Conservation (phyloP, 64 coral and sea anemone genomes). For the Platygyra sinensis region DNA sequence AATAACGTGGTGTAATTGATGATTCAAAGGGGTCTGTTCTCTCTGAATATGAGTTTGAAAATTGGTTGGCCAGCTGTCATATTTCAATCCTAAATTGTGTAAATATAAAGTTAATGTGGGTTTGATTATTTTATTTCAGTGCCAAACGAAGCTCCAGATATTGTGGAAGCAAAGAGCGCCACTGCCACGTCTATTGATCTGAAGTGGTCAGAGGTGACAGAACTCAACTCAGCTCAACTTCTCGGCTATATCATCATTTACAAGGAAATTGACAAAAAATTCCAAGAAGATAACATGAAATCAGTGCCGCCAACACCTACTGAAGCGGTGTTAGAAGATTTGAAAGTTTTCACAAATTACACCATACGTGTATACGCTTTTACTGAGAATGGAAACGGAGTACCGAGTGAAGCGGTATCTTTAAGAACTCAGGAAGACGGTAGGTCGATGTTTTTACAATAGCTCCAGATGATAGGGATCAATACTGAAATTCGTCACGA, state of each 20-base stretch:
- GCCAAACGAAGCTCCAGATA: conserved; percentile 47
- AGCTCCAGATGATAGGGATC: too few relatives aligned
- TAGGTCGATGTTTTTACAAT: too few relatives aligned
- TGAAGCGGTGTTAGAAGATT: conserved; percentile 15
- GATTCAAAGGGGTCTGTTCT: too few relatives aligned
- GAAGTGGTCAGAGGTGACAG: conserved; percentile 42
- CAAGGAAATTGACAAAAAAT: conserved; percentile 35
- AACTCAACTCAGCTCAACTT: conserved; percentile 19
- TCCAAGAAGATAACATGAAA: conserved; percentile 22
- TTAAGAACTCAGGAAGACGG: conserved; percentile 66
- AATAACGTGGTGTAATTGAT: too few relatives aligned
- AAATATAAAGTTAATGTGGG: not conserved
- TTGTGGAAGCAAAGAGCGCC: conserved; percentile 12
- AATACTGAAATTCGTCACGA: too few relatives aligned
- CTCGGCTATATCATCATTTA: conserved; percentile 58
- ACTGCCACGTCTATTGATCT: conserved; percentile 55
- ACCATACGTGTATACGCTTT: conserved; percentile 63
- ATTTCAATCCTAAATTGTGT: too few relatives aligned
- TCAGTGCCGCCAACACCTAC: conserved; percentile 12
- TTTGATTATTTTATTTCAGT: conserved; percentile 29
- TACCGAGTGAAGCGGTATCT: conserved; percentile 56
- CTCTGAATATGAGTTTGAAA: too few relatives aligned
- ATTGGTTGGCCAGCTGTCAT: too few relatives aligned
- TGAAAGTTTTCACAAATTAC: conserved; percentile 63
- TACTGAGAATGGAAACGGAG: conserved; percentile 69